phyloP scores from a whole-genome alignment of 2,888 invertebrate species.

The Ornithoptera alexandrae region DNA sequence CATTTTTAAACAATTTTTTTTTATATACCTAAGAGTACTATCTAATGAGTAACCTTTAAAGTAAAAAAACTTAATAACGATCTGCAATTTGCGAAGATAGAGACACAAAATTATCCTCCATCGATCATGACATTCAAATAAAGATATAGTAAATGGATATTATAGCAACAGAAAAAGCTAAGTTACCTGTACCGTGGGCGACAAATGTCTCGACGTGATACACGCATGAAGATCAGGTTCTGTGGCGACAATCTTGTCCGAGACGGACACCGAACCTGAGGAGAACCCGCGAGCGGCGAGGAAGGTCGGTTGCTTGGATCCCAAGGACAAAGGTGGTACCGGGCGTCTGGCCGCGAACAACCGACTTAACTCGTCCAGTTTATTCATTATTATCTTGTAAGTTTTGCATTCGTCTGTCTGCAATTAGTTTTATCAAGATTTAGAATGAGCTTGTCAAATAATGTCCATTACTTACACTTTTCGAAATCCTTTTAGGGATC shows the following conservation, averaged over 20 bases:
- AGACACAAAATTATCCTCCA: too few species aligned
- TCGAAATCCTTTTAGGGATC: too few species aligned
- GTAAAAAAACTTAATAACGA: too few species aligned
- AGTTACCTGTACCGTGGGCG: conserved; percentile 30
- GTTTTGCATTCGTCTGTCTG: conserved; percentile 65
- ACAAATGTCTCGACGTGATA: conserved; percentile 28
- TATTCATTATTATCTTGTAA: conserved; percentile 70
- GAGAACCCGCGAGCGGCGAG: conserved; percentile 24
- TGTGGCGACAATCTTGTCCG: conserved; percentile 59
- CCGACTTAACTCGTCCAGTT: conserved; percentile 62
- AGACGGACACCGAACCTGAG: conserved; percentile 49
- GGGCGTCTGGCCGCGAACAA: conserved; percentile 44
- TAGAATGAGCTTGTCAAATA: not conserved
- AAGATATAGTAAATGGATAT: not conserved
- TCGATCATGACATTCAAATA: not conserved
- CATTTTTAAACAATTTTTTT: too few species aligned
- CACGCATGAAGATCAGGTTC: conserved; percentile 39
- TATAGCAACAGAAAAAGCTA: not conserved
- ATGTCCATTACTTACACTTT: not conserved
- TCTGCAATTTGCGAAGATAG: too few species aligned
- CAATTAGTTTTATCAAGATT: not conserved
- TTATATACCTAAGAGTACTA: too few species aligned
- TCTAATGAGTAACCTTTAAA: too few species aligned
- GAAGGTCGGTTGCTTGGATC: conserved; percentile 32
- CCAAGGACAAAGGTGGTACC: conserved; percentile 25